phyloP scores from a whole-genome alignment of 2,797 vertebrate species.

The Xenops minutus region DNA sequence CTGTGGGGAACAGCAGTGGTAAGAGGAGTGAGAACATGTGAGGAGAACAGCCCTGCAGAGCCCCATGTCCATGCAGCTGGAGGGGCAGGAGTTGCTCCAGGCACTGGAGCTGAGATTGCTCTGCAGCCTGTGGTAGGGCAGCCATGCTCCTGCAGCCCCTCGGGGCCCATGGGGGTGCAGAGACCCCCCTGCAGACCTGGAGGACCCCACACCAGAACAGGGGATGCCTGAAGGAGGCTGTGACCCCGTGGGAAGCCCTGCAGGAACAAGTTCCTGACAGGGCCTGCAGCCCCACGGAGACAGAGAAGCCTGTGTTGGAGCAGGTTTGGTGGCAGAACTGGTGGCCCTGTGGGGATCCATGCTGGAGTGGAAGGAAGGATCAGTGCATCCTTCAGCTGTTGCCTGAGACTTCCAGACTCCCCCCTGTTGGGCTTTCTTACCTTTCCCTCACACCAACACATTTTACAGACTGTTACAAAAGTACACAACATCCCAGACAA shows the following conservation, averaged over 20 bases:
- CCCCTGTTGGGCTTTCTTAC: background rate
- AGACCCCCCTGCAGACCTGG: background rate
- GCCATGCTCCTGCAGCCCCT: background rate
- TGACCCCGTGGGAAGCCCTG: background rate
- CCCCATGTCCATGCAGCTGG: too few species aligned
- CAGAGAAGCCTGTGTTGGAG: background rate
- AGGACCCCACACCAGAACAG: accelerated
- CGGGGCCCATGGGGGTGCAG: background rate
- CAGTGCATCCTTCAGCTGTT: background rate
- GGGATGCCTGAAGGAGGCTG: background rate
- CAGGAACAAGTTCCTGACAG: background rate
- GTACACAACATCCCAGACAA: background rate
- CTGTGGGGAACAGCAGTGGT: accelerated
- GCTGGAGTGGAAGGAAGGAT: background rate
- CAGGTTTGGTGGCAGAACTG: background rate
- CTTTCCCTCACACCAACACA: background rate
- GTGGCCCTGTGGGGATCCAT: too few species aligned
- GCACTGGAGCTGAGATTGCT: too few species aligned
- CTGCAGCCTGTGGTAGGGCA: background rate
- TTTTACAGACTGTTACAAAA: background rate
- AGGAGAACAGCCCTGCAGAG: background rate
- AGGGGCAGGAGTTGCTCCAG: background rate
- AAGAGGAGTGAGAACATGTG: too few species aligned
- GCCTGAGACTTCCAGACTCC: background rate
- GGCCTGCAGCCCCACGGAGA: background rate